Evolutionary conservation across 2,113 vertebrate species (phyloP).

Genomic region (Steatornis caripensis): DNA sequence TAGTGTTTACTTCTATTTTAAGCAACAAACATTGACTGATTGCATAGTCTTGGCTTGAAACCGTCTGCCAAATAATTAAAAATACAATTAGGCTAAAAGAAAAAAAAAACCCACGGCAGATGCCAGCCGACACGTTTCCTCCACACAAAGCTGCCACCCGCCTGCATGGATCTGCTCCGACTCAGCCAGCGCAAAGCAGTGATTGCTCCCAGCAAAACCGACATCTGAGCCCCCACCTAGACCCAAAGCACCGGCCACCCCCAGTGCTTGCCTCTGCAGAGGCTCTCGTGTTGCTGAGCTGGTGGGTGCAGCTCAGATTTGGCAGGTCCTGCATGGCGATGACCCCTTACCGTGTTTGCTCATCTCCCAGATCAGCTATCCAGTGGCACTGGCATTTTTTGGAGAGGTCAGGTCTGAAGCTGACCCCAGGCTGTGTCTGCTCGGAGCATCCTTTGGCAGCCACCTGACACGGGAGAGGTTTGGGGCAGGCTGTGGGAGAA

Average conservation of each 20-base stretch:
- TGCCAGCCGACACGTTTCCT: fast-evolving
- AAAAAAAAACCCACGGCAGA: fast-evolving
- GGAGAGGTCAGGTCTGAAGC: not conserved
- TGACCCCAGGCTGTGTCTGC: not conserved
- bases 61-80: not conserved
- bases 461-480: fast-evolving
- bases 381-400: not conserved
- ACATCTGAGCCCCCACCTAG: fast-evolving
- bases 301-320: not conserved
- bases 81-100: not conserved
- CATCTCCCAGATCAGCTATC: not conserved
- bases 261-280: fast-evolving
- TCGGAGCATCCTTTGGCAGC: not conserved
- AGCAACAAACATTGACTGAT: constrained; percentile 19
- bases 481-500: not conserved
- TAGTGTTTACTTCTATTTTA: constrained; percentile 45
- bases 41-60: not conserved
- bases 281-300: not conserved
- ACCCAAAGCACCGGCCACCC: fast-evolving
- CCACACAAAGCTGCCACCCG: not conserved
- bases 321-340: not conserved
- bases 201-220: not conserved
- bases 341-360: not conserved
- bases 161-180: not conserved
- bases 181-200: not conserved